Evolutionary conservation across 2,888 invertebrate species (phyloP).

Genomic region (Synanthedon myopaeformis): DNA sequence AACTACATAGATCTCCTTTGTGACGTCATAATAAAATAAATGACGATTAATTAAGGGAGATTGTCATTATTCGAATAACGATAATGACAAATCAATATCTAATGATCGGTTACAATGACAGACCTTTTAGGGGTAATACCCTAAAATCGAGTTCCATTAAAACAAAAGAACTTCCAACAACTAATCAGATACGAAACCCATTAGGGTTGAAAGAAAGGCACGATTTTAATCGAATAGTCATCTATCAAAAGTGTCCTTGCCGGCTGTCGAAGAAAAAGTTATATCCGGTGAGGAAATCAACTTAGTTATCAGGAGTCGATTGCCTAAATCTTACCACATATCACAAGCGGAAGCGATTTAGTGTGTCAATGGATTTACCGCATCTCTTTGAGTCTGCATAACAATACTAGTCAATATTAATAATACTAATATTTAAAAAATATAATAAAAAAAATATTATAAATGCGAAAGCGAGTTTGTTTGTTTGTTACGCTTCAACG

Average conservation of each 20-base stretch:
- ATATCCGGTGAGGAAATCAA: conserved; percentile 38
- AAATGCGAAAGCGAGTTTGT: too few species aligned
- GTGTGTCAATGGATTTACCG: too few species aligned
- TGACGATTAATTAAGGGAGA: too few species aligned
- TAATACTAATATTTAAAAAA: too few species aligned
- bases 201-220: conserved; percentile 4
- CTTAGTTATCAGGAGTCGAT: conserved; percentile 27
- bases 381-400: too few species aligned
- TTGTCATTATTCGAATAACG: too few species aligned
- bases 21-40: too few species aligned
- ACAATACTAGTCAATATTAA: too few species aligned
- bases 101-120: not conserved
- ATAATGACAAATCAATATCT: too few species aligned
- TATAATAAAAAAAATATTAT: too few species aligned
- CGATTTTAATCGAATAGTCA: conserved; percentile 30
- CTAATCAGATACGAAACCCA: conserved; percentile 1
- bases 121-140: conserved; percentile 2
- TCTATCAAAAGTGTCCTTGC: conserved; percentile 34
- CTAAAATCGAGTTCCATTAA: conserved; percentile 16
- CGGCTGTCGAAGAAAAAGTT: conserved; percentile 21
- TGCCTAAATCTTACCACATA: conserved; percentile 1
- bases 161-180: conserved; percentile 1
- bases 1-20: too few species aligned
- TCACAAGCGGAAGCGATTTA: not conserved
- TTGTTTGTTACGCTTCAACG: too few species aligned